Conservation (phyloP, 2,888 invertebrate species). For the Metellina segmentata region DNA sequence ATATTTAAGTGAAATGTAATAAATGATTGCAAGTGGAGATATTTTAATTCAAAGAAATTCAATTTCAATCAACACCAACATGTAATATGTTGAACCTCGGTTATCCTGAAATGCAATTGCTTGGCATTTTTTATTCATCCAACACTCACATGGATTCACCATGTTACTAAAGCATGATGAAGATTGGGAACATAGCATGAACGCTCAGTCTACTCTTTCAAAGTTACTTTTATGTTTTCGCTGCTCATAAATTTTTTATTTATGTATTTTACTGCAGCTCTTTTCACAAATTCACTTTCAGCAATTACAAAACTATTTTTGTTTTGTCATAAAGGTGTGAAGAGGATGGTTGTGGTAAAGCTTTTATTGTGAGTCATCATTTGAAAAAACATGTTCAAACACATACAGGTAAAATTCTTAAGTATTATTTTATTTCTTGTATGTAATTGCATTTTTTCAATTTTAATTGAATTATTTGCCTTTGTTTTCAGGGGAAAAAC, state of each 20-base stretch:
- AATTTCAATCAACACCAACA: no score
- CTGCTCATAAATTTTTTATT: not conserved
- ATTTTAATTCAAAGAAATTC: no score
- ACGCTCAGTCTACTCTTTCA: not conserved
- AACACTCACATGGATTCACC: no score
- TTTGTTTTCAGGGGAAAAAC: slow-evolving; percentile 80
- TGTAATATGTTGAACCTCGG: no score
- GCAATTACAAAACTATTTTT: no score
- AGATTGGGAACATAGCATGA: not conserved
- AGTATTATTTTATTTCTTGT: not conserved
- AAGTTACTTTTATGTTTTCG: not conserved
- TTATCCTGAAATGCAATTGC: no score
- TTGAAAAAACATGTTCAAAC: slow-evolving; percentile 88
- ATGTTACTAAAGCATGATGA: no score
- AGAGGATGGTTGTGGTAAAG: slow-evolving; percentile 90
- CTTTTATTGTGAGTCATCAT: slow-evolving; percentile 96
- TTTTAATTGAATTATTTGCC: not conserved
- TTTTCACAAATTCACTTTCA: no score
- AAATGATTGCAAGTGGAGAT: no score
- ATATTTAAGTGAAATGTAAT: no score
- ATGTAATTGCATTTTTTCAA: not conserved
- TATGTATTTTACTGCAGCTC: not conserved
- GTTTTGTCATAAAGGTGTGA: slow-evolving; percentile 55
- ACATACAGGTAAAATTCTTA: slow-evolving; percentile 76
- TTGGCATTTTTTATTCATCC: no score